phyloP scores from a whole-genome alignment of 1,140 invertebrate species.

The Galleria mellonella region DNA sequence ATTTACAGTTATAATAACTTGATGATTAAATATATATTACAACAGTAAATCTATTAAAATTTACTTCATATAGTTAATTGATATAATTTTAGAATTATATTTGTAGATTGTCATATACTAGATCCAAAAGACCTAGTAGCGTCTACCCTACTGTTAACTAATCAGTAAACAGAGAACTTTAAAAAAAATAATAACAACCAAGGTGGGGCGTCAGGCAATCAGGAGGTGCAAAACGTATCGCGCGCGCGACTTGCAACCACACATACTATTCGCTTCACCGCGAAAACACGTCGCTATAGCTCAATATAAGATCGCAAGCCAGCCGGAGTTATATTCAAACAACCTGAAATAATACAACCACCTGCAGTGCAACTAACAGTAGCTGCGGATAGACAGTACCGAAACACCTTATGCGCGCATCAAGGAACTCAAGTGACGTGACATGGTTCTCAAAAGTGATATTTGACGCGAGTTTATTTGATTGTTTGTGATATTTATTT shows the following conservation, averaged over 20 bases:
- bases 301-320: not conserved
- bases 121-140: too few relatives aligned
- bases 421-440: constrained; percentile 40
- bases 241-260: constrained; percentile 24
- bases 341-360: not conserved
- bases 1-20: too few relatives aligned
- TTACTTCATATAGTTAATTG: too few relatives aligned
- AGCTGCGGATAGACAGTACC: not conserved
- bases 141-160: too few relatives aligned
- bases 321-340: not conserved
- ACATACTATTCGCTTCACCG: constrained; percentile 22
- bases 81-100: too few relatives aligned
- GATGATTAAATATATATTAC: too few relatives aligned
- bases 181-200: constrained; percentile 29
- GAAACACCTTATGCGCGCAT: constrained; percentile 33
- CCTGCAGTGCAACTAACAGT: not conserved
- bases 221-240: constrained; percentile 34
- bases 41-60: too few relatives aligned
- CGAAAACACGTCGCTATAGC: constrained; percentile 28
- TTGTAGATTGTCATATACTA: too few relatives aligned
- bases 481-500: constrained; percentile 28
- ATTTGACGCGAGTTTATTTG: constrained; percentile 33
- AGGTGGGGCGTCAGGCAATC: constrained; percentile 36
- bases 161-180: constrained; percentile 1
- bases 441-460: constrained; percentile 48